Evolutionary conservation across 2,797 vertebrate species (phyloP).

Genomic region (Harpagifer antarcticus): DNA sequence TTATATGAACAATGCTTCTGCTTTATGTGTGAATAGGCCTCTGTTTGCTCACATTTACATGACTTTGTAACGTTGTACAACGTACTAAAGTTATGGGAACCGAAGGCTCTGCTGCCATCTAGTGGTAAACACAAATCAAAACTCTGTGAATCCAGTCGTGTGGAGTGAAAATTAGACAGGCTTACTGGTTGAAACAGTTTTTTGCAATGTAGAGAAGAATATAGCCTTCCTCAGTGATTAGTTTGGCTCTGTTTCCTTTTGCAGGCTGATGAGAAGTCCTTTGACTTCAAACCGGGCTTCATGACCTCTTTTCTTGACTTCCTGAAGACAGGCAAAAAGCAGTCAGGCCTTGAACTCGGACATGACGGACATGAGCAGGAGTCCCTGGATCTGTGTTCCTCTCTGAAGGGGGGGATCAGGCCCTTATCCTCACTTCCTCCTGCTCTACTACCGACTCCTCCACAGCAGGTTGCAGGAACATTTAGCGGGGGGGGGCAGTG

Average conservation of each 20-base stretch:
- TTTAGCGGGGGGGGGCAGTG: conserved; percentile 73
- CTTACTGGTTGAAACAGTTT: neutral
- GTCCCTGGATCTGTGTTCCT: conserved; percentile 66
- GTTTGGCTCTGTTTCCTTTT: conserved; percentile 35
- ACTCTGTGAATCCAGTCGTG: neutral
- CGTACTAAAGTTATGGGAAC: neutral
- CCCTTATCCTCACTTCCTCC: conserved; percentile 75
- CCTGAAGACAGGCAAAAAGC: conserved; percentile 91
- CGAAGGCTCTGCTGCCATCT: neutral
- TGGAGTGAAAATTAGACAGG: neutral
- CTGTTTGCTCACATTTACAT: neutral
- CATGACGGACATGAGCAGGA: conserved; percentile 52
- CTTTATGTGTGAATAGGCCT: neutral
- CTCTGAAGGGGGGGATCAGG: conserved; percentile 77
- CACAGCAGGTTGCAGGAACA: conserved; percentile 39
- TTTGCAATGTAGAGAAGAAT: neutral
- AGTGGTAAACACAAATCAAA: neutral
- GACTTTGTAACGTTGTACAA: neutral
- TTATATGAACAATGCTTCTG: neutral
- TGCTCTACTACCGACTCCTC: conserved; percentile 61
- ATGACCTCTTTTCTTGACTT: conserved; percentile 95
- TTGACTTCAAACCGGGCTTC: conserved; percentile 92
- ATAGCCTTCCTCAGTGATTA: conserved; percentile 7
- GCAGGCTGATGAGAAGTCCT: conserved; percentile 89
- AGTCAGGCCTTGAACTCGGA: conserved; percentile 56